phyloP scores from a whole-genome alignment of 1,140 invertebrate species.

The Drosophila triauraria region DNA sequence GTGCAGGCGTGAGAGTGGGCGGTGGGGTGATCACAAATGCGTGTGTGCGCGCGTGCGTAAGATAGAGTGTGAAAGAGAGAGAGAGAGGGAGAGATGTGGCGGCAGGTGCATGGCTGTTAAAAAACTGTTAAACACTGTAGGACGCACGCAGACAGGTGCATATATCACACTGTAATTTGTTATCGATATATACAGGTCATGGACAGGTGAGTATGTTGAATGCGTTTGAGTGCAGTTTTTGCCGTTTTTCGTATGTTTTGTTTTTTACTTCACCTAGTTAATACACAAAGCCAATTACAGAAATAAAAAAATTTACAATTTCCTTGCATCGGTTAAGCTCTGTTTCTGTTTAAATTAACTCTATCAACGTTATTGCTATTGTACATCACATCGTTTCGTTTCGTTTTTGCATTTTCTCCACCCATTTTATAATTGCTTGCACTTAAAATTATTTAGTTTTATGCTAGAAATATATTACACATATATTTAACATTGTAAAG shows the following conservation, averaged over 20 bases:
- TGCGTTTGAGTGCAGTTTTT: slow-evolving; percentile 23
- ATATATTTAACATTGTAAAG: slow-evolving; percentile 54
- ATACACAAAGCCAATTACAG: slow-evolving; percentile 76
- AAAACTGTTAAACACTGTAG: slow-evolving; percentile 39
- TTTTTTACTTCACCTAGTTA: slow-evolving; percentile 39
- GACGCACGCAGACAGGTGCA: slow-evolving; percentile 43
- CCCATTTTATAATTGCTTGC: slow-evolving; percentile 81
- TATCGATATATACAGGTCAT: slow-evolving; percentile 56
- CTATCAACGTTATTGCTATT: slow-evolving; percentile 53
- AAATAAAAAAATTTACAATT: slow-evolving; percentile 56
- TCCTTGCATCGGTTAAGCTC: slow-evolving; percentile 32
- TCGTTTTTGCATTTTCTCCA: slow-evolving; percentile 66
- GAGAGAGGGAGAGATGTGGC: slow-evolving; percentile 19
- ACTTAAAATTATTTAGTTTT: slow-evolving; percentile 78
- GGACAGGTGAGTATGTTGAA: slow-evolving; percentile 25
- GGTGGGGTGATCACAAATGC: slow-evolving; percentile 30
- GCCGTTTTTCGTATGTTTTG: slow-evolving; percentile 2
- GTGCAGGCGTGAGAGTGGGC: slow-evolving; percentile 10
- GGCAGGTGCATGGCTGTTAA: slow-evolving; percentile 52
- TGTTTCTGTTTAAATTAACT: slow-evolving; percentile 46
- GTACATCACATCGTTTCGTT: slow-evolving; percentile 38
- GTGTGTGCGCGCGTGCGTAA: slow-evolving; percentile 30
- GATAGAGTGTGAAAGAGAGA: slow-evolving; percentile 6
- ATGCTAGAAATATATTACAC: slow-evolving; percentile 71
- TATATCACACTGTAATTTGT: slow-evolving; percentile 36